Conservation (phyloP, 1,140 invertebrate genomes). For the Bombus impatiens region DNA sequence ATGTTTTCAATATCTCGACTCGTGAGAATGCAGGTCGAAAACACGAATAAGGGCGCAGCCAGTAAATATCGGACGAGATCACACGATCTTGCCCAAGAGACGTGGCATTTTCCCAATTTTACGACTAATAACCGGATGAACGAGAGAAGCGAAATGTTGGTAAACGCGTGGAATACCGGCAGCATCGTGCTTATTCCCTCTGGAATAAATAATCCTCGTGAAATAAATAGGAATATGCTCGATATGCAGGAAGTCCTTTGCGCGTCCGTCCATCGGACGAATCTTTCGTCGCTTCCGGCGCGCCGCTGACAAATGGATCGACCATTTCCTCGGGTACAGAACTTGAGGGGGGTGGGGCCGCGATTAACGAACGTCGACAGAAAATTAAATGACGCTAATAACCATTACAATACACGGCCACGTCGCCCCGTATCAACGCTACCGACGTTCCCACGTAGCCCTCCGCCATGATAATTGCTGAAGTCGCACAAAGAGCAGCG, state of each 20-base stretch:
- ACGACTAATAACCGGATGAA: conserved; percentile 2
- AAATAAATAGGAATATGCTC: conserved; percentile 21
- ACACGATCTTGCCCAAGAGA: background rate
- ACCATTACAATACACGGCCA: conserved; percentile 63
- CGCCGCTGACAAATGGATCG: conserved; percentile 68
- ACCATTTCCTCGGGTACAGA: conserved; percentile 57
- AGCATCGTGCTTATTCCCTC: background rate
- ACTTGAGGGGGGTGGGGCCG: conserved; percentile 27
- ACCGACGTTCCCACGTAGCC: conserved; percentile 50
- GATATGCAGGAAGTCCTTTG: conserved; percentile 65
- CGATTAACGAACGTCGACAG: conserved; percentile 67
- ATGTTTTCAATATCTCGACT: too few relatives aligned
- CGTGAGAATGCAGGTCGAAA: too few relatives aligned
- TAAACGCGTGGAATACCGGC: background rate
- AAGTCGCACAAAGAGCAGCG: conserved; percentile 45
- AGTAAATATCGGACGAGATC: background rate
- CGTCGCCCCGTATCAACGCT: conserved; percentile 23
- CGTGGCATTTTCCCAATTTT: background rate
- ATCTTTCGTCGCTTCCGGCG: conserved; percentile 62
- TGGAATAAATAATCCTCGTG: conserved; percentile 28
- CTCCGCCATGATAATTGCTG: conserved; percentile 22
- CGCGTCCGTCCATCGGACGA: conserved; percentile 64
- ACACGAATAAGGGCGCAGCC: background rate
- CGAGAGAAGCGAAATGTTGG: background rate
- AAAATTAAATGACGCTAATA: conserved; percentile 70